Evolutionary conservation across 2,113 vertebrate species (phyloP).

Genomic region (Cisticola juncidis): DNA sequence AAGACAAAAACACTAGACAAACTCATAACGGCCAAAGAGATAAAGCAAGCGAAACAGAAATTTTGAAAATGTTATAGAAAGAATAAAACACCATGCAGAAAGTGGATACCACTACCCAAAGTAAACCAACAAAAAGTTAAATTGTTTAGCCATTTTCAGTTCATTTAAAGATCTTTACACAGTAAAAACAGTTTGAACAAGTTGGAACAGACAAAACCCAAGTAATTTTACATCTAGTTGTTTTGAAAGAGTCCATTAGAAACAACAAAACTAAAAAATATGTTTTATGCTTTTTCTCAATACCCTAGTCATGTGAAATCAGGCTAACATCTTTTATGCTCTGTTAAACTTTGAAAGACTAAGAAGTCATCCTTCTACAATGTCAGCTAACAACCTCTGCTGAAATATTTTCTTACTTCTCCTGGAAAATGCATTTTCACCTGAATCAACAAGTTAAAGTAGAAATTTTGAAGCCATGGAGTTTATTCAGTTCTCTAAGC

Average conservation of each 20-base stretch:
- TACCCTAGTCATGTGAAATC: neutral
- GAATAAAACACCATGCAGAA: neutral
- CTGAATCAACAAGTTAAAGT: neutral
- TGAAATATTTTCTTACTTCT: neutral
- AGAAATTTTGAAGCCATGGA: neutral
- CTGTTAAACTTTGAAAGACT: neutral
- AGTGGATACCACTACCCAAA: neutral
- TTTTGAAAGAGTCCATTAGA: neutral
- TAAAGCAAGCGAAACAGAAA: neutral
- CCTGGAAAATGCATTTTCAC: neutral
- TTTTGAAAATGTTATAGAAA: neutral
- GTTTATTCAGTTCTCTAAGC: conserved; percentile 20
- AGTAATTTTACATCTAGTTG: neutral
- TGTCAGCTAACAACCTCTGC: neutral
- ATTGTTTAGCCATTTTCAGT: neutral
- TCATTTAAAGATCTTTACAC: neutral
- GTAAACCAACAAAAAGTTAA: neutral
- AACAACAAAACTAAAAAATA: neutral
- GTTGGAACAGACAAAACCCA: neutral
- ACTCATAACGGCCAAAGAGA: neutral
- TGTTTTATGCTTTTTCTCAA: neutral
- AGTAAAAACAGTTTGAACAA: neutral
- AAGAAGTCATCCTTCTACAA: neutral
- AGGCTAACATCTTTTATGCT: neutral
- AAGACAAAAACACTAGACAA: neutral